A percentile compares a stretch with the other conserved stretches of the same genome.
Evolutionary conservation across 1,140 invertebrate genomes (phyloP).

Genomic region (Ips typographus): DNA sequence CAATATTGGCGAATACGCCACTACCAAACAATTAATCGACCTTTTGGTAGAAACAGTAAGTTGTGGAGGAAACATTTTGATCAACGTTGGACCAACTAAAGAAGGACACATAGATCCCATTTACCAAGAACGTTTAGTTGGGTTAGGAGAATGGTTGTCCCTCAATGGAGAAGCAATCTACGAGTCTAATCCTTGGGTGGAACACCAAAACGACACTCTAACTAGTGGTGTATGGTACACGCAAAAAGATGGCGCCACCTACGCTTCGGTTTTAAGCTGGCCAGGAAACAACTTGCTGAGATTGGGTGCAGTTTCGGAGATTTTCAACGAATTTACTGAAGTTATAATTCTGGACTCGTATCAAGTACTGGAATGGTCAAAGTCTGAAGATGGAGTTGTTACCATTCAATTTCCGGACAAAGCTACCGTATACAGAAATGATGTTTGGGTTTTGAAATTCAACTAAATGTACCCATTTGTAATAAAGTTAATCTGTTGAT

Average conservation of each 20-base stretch:
- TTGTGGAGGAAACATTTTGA: slow-evolving; percentile 83
- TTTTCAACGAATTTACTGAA: background rate
- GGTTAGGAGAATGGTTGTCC: slow-evolving; percentile 75
- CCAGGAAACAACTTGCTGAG: slow-evolving; percentile 55
- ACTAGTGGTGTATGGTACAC: slow-evolving; percentile 74
- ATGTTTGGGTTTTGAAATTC: slow-evolving; percentile 55
- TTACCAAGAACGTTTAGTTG: slow-evolving; percentile 81
- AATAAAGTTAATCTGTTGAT: no score
- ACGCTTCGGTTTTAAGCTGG: slow-evolving; percentile 69
- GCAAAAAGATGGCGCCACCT: slow-evolving; percentile 55
- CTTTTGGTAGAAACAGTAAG: slow-evolving; percentile 79
- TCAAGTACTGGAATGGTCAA: slow-evolving; percentile 44
- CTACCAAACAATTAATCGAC: slow-evolving; percentile 69
- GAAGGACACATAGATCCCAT: slow-evolving; percentile 86
- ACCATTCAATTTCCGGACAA: slow-evolving; percentile 45
- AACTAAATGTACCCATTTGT: slow-evolving; percentile 80
- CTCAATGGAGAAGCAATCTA: slow-evolving; percentile 92
- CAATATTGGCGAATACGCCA: slow-evolving; percentile 69
- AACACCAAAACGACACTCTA: slow-evolving; percentile 85
- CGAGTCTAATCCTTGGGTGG: slow-evolving; percentile 69
- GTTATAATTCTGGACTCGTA: background rate
- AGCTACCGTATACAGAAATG: slow-evolving; percentile 40
- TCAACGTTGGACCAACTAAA: slow-evolving; percentile 90
- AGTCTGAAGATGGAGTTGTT: slow-evolving; percentile 38
- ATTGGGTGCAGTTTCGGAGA: slow-evolving; percentile 20